These are phyloP conservation scores for Spatula versicolor DNA, from an alignment of 2,797 vertebrate genomes.

Conservation along the genomic window DNA sequence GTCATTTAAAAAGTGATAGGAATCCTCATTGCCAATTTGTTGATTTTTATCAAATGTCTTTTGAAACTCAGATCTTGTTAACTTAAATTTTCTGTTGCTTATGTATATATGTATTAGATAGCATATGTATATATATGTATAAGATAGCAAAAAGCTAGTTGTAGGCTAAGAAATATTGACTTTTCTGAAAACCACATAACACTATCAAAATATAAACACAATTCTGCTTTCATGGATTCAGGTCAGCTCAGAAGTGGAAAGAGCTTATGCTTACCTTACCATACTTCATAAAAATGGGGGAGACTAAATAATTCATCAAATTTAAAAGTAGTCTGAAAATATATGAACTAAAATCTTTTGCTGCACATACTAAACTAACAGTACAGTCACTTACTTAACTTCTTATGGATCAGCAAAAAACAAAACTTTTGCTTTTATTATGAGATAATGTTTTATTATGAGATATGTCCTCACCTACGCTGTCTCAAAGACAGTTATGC, in stretches of 20 bases:
- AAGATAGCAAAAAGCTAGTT: not conserved
- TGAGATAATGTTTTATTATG: not conserved
- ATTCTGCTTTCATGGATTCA: not conserved
- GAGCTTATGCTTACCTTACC: not conserved
- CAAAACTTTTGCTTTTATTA: not conserved
- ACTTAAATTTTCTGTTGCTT: not conserved
- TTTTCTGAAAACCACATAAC: not conserved
- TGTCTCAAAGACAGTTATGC: not conserved
- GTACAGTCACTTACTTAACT: not conserved
- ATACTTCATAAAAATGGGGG: not conserved
- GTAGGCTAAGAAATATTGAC: not conserved
- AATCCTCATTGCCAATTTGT: not conserved
- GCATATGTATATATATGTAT: no score
- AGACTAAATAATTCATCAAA: not conserved
- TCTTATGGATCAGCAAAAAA: not conserved
- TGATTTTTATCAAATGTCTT: not conserved
- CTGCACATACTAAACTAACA: not conserved
- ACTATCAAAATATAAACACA: not conserved
- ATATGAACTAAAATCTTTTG: not conserved
- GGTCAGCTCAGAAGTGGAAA: not conserved
- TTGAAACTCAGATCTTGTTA: not conserved
- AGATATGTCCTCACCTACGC: not conserved
- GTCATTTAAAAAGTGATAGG: not conserved
- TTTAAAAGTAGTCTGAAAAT: not conserved
- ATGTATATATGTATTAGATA: not conserved